phyloP scores from a whole-genome alignment of 2,888 invertebrate species.

The Scelioninae gen. 1 region DNA sequence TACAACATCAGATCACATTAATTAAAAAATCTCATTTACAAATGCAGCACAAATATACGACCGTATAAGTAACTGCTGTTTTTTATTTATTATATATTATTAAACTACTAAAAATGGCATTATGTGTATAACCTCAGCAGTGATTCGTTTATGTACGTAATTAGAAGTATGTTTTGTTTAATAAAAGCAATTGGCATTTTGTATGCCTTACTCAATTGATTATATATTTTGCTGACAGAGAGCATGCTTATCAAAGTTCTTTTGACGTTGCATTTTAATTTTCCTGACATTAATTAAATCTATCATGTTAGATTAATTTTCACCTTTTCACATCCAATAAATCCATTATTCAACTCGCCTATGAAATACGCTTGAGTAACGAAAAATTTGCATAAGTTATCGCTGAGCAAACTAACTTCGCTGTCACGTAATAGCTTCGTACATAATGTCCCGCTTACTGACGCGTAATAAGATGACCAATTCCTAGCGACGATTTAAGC shows the following conservation, averaged over 20 bases:
- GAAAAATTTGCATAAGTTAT: slow-evolving; percentile 31
- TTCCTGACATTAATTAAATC: slow-evolving; percentile 20
- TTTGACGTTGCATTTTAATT: slow-evolving; percentile 20
- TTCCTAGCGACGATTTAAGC: slow-evolving; percentile 36
- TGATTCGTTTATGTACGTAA: too few species aligned
- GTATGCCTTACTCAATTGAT: neutral
- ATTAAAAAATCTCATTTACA: slow-evolving; percentile 22
- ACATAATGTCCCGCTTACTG: slow-evolving; percentile 41
- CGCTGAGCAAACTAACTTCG: slow-evolving; percentile 1
- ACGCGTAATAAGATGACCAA: slow-evolving; percentile 45
- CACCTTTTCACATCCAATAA: slow-evolving; percentile 19
- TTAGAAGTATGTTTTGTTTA: neutral
- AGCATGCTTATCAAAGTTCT: slow-evolving; percentile 11
- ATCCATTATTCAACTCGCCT: slow-evolving; percentile 9
- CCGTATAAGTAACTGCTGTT: neutral
- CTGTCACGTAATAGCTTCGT: slow-evolving; percentile 18
- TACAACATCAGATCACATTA: slow-evolving; percentile 1
- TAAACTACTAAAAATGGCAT: neutral
- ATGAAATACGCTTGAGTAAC: neutral
- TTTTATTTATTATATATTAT: neutral
- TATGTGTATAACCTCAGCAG: neutral
- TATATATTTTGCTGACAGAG: neutral
- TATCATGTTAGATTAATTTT: slow-evolving; percentile 25
- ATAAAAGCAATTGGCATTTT: neutral
- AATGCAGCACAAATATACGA: neutral